Base-by-base conservation (phyloP, 1,140 invertebrate species). In the Batillaria attramentaria region DNA sequence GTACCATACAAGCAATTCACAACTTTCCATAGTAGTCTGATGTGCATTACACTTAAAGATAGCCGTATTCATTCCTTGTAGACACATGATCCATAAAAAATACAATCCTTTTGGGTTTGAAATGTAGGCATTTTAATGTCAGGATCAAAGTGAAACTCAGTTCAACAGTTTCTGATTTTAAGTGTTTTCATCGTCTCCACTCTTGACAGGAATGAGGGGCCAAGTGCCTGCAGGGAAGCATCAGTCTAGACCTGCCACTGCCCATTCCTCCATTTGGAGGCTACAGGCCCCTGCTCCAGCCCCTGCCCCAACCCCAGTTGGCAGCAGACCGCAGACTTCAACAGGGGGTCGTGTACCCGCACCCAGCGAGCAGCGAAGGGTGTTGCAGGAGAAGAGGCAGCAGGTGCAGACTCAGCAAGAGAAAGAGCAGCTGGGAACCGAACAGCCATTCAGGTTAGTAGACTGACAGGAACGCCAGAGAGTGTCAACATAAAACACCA, bases 391-490 rank as follows among this genome's bases (percentile, higher is more conserved):
- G 1, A 20, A 33, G 3, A 41, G 43, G 3, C 57, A 54, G 24
- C 80, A 80, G 76, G 84, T 84, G 24, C 83, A 81, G 75, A 66
- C 39, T 35, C 65, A 33, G 39, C 39, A 78, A 41, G 74, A 80
- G 24, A 86, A 88, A 78, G 50, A 74, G 37, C 83, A 85, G 43
- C 79, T 87, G 4, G 84, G 84, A 74, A 65, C 83, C 50, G 84
- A 88, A 68, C 85, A 84, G 79, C 80, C 86, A 42, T 89, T 86
- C 78, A 86, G 88, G 87, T 88, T 78, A 66, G 37, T 62, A 57
- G 18, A 76, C 18, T 54, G 18, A 50, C 46, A 16, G n/a, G n/a
- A n/a, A n/a, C n/a, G n/a, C n/a, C 57, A 62, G 57, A 62, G 6
- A 62, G 24, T 10, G 10, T 62, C 8, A 1, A 50, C 13, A 13